These are phyloP conservation scores for Campoletis sonorensis DNA, from an alignment of 1,140 invertebrate genomes.

Conservation along the genomic window DNA sequence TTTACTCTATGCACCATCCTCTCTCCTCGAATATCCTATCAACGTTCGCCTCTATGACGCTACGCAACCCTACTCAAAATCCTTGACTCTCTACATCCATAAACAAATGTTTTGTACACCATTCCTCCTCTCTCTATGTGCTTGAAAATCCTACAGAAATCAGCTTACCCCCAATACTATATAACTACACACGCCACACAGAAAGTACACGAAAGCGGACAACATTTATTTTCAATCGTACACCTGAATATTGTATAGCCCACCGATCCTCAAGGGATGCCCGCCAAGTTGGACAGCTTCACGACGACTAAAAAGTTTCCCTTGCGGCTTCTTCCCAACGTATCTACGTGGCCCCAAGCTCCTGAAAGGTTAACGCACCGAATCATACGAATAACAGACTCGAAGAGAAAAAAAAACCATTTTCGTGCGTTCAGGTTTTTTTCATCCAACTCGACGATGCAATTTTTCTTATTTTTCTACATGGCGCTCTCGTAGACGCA, in stretches of 20 bases:
- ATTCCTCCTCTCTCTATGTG: not conserved
- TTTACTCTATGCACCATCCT: not conserved
- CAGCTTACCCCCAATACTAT: not conserved
- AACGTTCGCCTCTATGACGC: not conserved
- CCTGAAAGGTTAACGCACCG: constrained; percentile 8
- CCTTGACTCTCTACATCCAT: not conserved
- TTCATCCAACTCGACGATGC: not conserved
- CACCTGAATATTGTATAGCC: constrained; percentile 13
- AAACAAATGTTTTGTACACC: not conserved
- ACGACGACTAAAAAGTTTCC: constrained; percentile 13
- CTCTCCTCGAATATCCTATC: not conserved
- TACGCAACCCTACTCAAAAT: not conserved
- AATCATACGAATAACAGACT: not conserved
- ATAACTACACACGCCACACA: not conserved
- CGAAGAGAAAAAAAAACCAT: not conserved
- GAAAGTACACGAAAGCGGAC: not conserved
- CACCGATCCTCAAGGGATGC: not conserved
- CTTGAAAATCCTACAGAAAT: not conserved
- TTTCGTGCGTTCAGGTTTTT: not conserved
- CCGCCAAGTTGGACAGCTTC: constrained; percentile 4
- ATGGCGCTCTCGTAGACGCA: not conserved
- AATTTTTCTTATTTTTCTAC: not conserved
- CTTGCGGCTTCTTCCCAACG: not conserved
- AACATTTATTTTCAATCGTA: constrained; percentile 36
- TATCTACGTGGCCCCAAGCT: not conserved